Base-by-base conservation (phyloP, 2,797 vertebrate species). In the Limosa lapponica region DNA sequence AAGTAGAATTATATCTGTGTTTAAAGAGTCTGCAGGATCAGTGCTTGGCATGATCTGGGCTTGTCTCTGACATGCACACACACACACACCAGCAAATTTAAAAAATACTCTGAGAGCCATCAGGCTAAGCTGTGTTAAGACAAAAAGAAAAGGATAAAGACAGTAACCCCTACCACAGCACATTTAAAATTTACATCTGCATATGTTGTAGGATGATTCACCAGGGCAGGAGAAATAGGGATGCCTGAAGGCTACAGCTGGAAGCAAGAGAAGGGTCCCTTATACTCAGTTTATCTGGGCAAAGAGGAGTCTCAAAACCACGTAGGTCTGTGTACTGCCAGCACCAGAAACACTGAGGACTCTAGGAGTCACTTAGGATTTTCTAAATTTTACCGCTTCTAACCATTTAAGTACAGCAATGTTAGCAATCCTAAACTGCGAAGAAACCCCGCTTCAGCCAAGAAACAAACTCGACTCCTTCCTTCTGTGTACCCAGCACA, bases 1-100 rank as follows among this genome's bases (percentile, higher is more conserved):
- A 85, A 92, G 57, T 2, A 92, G 86, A 95, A 90, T 88, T 95
- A n/a, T 95, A 89, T 78, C 49, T 82, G 41, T 70, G 74, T 94
- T 92, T 87, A 69, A 94, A 96, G 71, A n/a, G 34, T 67, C 59
- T 80, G 67, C 59, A 74, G 70, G 71, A 92, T 58, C 88, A 74
- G 81, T 6, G 59, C n/a, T 80, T 62, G 81, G 67, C 37, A 13
- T 25, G 10, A 83, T 61, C 78, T 36, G 75, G 49, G 32, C 72
- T 43, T 36, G 37, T 87, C 30, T 41, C 89, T 1, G 5, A 89
- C 52, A 78, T 12, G 80, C 1, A 22, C 12, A 1, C 3, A 4
- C n/a, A 15, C 20, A 1, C 39, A 5, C 16, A 37, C 6, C 51
- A 71, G 58, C 55, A 80, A 64, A 89, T 55, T 70, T 37, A 10